A percentile compares a stretch with the other conserved stretches of the same genome.
phyloP scores from a whole-genome alignment of 2,113 vertebrate genomes.

The Herpailurus yagouaroundi region DNA sequence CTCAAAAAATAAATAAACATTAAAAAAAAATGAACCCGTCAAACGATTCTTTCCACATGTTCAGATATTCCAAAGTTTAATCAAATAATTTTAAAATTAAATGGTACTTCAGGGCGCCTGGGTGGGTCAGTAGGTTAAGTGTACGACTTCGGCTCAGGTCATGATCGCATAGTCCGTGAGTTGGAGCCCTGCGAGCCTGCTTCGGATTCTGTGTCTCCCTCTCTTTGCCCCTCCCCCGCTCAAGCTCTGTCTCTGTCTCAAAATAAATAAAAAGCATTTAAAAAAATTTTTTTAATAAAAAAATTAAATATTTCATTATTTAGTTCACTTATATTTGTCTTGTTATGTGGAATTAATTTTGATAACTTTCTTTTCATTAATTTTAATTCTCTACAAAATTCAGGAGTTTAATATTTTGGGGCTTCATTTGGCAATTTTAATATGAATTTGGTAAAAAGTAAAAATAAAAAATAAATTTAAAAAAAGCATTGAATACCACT shows the following conservation, averaged over 20 bases:
- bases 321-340: neutral
- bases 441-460: neutral
- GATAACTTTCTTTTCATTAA: neutral
- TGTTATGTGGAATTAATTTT: neutral
- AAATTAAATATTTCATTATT: neutral
- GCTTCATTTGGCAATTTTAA: neutral
- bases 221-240: no score
- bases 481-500: neutral
- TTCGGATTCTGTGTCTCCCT: no score
- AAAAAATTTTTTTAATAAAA: fast-evolving
- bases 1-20: no score
- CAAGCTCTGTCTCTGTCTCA: no score
- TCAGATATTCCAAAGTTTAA: neutral
- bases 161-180: no score
- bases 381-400: neutral
- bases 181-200: no score
- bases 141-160: no score
- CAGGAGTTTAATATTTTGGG: neutral
- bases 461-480: neutral
- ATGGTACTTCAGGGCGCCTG: neutral
- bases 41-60: neutral
- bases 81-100: neutral
- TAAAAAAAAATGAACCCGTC: neutral
- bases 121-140: no score
- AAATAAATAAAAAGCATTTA: no score